phyloP scores from a whole-genome alignment of 64 coral and sea anemone genomes.

The Montipora sp. region DNA sequence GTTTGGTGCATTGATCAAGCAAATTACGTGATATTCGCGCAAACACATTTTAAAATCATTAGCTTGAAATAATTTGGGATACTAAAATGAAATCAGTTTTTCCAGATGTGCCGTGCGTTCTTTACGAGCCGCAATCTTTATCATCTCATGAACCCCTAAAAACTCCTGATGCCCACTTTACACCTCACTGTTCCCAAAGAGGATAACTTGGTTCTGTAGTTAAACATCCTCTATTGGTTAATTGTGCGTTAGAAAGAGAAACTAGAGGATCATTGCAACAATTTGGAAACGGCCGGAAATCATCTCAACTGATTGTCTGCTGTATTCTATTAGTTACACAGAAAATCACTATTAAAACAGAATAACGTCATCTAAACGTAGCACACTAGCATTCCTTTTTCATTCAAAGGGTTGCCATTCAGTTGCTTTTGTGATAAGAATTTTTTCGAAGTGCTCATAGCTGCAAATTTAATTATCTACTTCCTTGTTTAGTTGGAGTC shows the following conservation, averaged over 20 bases:
- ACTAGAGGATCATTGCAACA: not conserved
- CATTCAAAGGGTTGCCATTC: not conserved
- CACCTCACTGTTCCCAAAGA: too few relatives aligned
- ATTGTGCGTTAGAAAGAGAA: not conserved
- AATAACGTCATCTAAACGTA: too few relatives aligned
- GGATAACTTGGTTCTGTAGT: too few relatives aligned
- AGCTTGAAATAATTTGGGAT: not conserved
- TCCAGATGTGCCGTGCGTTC: not conserved
- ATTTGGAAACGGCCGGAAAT: too few relatives aligned
- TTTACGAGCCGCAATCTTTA: not conserved
- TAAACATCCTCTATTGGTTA: too few relatives aligned
- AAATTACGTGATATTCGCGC: not conserved
- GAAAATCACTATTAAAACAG: too few relatives aligned
- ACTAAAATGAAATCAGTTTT: not conserved
- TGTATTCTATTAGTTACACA: too few relatives aligned
- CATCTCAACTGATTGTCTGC: too few relatives aligned
- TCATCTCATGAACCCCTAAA: not conserved
- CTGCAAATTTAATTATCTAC: too few relatives aligned
- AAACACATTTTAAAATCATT: constrained; percentile 36
- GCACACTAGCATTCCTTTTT: too few relatives aligned
- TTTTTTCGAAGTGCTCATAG: not conserved
- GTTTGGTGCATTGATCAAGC: not conserved
- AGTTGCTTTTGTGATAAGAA: not conserved
- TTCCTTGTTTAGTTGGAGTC: too few relatives aligned
- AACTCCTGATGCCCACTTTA: not conserved